A percentile compares a stretch with the other conserved stretches of the same genome.
These are phyloP conservation scores for Thunnus maccoyii DNA, from an alignment of 2,113 vertebrate species.

Conservation along the genomic window DNA sequence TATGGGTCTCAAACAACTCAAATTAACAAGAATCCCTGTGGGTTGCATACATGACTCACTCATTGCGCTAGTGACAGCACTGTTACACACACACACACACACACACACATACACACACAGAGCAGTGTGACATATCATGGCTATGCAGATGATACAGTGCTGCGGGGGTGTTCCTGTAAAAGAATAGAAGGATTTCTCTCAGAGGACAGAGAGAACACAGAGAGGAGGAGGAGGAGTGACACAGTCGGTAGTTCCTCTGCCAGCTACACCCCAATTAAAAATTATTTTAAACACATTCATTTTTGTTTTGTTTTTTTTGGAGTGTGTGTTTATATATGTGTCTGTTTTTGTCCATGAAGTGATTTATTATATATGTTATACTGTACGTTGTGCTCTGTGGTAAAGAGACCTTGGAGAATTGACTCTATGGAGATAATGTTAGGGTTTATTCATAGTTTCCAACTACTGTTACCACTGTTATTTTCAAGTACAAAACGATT, in stretches of 20 bases:
- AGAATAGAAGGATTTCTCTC: constrained; percentile 67
- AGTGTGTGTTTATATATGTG: not conserved
- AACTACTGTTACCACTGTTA: not conserved
- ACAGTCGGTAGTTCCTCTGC: constrained; percentile 42
- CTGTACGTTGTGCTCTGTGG: too few relatives aligned
- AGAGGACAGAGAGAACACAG: constrained; percentile 56
- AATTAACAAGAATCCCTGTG: constrained; percentile 49
- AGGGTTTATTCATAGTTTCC: not conserved
- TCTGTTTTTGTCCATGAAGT: not conserved
- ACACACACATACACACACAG: constrained; percentile 25
- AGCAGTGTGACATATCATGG: constrained; percentile 40
- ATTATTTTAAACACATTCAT: constrained; percentile 32
- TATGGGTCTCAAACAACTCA: constrained; percentile 39
- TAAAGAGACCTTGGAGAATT: not conserved
- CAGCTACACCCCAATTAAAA: constrained; percentile 57
- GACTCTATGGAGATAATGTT: not conserved
- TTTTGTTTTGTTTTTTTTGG: not conserved
- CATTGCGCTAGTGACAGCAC: constrained; percentile 49
- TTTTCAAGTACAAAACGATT: not conserved
- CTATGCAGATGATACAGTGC: constrained; percentile 54
- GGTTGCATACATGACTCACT: constrained; percentile 60
- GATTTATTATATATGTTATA: not conserved
- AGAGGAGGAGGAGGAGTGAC: constrained; percentile 56
- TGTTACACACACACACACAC: constrained; percentile 15
- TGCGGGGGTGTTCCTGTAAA: constrained; percentile 65